Percentiles rank a stretch among this genome's conserved stretches.
Evolutionary conservation across 2,113 vertebrate species (phyloP).

Genomic region (Clarias magur): DNA sequence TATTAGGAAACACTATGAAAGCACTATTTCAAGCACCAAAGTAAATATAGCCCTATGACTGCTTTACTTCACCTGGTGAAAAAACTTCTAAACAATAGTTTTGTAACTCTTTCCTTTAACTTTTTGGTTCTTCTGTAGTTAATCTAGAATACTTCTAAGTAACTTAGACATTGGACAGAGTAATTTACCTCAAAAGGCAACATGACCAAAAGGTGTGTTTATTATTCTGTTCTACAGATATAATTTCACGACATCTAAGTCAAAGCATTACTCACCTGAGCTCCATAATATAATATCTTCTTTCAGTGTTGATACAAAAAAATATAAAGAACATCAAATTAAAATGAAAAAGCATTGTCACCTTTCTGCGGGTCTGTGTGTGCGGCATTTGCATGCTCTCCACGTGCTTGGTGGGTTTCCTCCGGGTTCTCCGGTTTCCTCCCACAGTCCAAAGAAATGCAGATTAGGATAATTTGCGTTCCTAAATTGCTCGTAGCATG

Average conservation of each 20-base stretch:
- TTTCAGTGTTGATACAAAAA: neutral
- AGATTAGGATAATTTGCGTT: too few relatives aligned
- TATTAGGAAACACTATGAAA: neutral
- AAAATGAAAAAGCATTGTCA: neutral
- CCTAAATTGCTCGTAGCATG: too few relatives aligned
- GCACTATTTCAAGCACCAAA: neutral
- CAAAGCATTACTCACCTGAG: neutral
- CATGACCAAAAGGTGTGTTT: neutral
- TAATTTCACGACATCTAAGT: neutral
- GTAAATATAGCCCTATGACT: neutral
- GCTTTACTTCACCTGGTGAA: neutral
- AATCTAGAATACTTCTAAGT: neutral
- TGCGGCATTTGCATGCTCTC: too few relatives aligned
- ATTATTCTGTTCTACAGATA: constrained; percentile 1
- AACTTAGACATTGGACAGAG: neutral
- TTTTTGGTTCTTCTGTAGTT: neutral
- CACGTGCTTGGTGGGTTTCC: too few relatives aligned
- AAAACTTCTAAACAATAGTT: neutral
- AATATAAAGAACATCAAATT: neutral
- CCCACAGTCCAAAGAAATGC: too few relatives aligned
- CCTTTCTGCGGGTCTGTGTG: too few relatives aligned
- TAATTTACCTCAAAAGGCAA: neutral
- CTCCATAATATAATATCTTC: neutral
- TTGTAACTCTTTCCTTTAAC: neutral
- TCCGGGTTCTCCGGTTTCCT: too few relatives aligned